A percentile compares a stretch with the other conserved stretches of the same genome.
These are phyloP conservation scores for Pseudococcus jackbeardsleyi DNA, from an alignment of 2,888 invertebrate genomes.

Conservation along the genomic window DNA sequence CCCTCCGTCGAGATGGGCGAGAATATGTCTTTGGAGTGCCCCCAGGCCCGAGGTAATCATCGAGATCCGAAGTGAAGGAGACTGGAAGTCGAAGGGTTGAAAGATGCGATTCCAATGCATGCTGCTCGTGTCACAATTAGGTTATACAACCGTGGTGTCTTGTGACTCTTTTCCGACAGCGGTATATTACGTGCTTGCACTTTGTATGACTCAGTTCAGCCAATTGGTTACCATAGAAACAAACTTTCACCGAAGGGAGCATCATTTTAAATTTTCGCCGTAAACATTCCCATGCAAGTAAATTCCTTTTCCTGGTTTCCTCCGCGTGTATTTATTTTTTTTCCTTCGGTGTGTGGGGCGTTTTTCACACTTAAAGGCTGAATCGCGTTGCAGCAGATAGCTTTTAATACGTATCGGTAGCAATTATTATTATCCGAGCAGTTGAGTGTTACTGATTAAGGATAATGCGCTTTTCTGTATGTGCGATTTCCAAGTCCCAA, in stretches of 20 bases:
- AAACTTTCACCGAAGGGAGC: constrained; percentile 58
- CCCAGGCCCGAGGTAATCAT: constrained; percentile 60
- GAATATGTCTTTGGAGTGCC: constrained; percentile 62
- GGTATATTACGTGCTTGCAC: constrained; percentile 63
- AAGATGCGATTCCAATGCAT: constrained; percentile 63
- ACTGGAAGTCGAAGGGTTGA: constrained; percentile 61
- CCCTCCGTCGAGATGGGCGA: not conserved
- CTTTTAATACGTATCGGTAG: constrained; percentile 30
- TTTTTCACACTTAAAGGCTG: constrained; percentile 48
- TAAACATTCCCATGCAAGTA: constrained; percentile 62
- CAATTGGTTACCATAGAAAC: constrained; percentile 64
- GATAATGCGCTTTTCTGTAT: not conserved
- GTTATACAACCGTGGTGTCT: constrained; percentile 59
- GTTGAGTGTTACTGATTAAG: constrained; percentile 3
- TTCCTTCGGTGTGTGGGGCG: not conserved
- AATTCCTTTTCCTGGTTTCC: constrained; percentile 54
- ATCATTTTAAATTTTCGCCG: constrained; percentile 60
- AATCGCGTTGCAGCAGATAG: not conserved
- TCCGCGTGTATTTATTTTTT: constrained; percentile 17
- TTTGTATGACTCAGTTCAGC: constrained; percentile 65
- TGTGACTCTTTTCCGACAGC: constrained; percentile 63
- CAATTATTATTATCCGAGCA: constrained; percentile 8
- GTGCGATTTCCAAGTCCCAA: constrained; percentile 13
- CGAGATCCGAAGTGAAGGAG: constrained; percentile 53
- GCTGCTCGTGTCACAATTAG: constrained; percentile 64